phyloP scores from a whole-genome alignment of 2,888 invertebrate species.

The Tipula vernalis region DNA sequence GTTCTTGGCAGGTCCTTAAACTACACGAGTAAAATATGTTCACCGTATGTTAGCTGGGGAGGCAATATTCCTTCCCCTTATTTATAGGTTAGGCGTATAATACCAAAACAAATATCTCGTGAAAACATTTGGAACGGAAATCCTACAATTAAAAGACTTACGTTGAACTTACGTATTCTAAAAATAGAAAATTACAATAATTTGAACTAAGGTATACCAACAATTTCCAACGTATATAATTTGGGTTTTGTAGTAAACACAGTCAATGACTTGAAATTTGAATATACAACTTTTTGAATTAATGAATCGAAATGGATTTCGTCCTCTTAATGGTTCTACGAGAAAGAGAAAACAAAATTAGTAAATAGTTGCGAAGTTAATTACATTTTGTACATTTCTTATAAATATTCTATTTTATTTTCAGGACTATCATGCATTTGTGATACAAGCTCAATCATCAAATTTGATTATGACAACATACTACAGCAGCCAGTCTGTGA shows the following conservation, averaged over 20 bases:
- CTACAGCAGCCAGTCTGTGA: slow-evolving; percentile 14
- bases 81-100: too few species aligned
- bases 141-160: not conserved
- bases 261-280: not conserved
- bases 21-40: too few species aligned
- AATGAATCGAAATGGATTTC: too few species aligned
- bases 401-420: not conserved
- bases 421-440: slow-evolving; percentile 20
- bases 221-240: not conserved
- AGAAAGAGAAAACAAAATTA: too few species aligned
- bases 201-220: not conserved
- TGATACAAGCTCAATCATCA: not conserved
- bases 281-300: not conserved
- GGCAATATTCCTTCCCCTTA: too few species aligned
- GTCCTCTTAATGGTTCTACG: too few species aligned
- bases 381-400: not conserved
- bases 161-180: not conserved
- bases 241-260: not conserved
- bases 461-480: slow-evolving; percentile 20
- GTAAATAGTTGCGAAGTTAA: too few species aligned
- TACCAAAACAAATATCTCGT: too few species aligned
- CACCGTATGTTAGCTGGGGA: too few species aligned
- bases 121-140: not conserved
- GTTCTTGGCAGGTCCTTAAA: too few species aligned
- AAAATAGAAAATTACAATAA: not conserved